A percentile compares a stretch with the other conserved stretches of the same genome.
Conservation (phyloP, 2,113 vertebrate genomes). For the Origma solitaria region DNA sequence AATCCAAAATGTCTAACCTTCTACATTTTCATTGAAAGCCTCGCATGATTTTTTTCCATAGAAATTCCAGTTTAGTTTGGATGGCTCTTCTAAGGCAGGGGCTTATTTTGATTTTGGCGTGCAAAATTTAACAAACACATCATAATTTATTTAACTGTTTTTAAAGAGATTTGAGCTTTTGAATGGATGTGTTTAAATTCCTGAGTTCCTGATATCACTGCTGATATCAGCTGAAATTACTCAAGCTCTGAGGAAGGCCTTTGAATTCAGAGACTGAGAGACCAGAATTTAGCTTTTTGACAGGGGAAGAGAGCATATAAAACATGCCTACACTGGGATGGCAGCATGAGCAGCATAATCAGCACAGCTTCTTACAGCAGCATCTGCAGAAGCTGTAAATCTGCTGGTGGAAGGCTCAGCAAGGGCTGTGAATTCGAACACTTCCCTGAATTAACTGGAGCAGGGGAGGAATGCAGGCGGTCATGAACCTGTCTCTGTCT, state of each 20-base stretch:
- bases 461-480: neutral
- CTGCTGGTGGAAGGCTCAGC: neutral
- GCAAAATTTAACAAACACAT: neutral
- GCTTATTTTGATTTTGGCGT: neutral
- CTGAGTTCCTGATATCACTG: neutral
- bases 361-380: neutral
- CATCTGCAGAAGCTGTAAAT: neutral
- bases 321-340: neutral
- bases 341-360: neutral
- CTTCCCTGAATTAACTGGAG: neutral
- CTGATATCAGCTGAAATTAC: neutral
- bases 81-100: neutral
- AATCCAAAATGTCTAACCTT: neutral
- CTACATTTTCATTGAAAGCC: neutral
- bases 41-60: neutral
- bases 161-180: neutral
- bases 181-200: neutral
- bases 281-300: neutral
- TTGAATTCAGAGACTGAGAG: neutral
- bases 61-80: neutral
- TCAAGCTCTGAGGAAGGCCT: neutral
- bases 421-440: neutral
- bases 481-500: neutral
- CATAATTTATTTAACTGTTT: neutral
- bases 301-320: neutral